Conservation (phyloP, 2,888 invertebrate genomes). For the Leptopilina syphax region DNA sequence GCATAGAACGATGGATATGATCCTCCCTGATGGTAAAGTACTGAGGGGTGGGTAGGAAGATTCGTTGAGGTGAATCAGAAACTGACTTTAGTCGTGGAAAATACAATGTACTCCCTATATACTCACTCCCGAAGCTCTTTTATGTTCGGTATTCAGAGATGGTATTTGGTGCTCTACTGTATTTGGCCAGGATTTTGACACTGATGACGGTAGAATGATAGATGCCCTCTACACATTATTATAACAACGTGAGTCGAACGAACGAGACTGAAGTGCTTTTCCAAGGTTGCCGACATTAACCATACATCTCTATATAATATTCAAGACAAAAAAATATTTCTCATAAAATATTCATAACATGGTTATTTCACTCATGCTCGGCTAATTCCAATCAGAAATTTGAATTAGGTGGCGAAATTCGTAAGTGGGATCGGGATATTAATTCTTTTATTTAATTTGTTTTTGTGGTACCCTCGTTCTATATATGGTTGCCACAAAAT, state of each 20-base stretch:
- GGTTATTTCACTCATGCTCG: neutral
- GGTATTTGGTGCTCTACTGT: slow-evolving; percentile 50
- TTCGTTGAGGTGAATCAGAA: slow-evolving; percentile 20
- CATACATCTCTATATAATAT: neutral
- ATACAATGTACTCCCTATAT: slow-evolving; percentile 8
- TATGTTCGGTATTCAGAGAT: slow-evolving; percentile 59
- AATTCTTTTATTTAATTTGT: too few species aligned
- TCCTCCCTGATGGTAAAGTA: neutral
- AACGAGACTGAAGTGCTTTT: neutral
- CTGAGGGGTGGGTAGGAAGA: neutral
- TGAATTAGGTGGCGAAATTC: too few species aligned
- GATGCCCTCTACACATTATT: slow-evolving; percentile 53
- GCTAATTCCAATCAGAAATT: too few species aligned
- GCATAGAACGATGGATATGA: neutral
- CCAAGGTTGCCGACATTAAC: slow-evolving; percentile 9
- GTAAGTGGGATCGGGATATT: too few species aligned
- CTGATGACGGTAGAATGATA: slow-evolving; percentile 64
- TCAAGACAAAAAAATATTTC: slow-evolving; percentile 2
- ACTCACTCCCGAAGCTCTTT: slow-evolving; percentile 53
- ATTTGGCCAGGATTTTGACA: slow-evolving; percentile 66
- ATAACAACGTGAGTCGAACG: slow-evolving; percentile 6
- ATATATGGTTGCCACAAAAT: too few species aligned
- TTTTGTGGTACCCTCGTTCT: too few species aligned
- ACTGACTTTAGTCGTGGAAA: neutral
- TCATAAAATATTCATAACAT: neutral